Base-by-base conservation (phyloP, 1,140 invertebrate genomes). In the Helicoverpa zea region DNA sequence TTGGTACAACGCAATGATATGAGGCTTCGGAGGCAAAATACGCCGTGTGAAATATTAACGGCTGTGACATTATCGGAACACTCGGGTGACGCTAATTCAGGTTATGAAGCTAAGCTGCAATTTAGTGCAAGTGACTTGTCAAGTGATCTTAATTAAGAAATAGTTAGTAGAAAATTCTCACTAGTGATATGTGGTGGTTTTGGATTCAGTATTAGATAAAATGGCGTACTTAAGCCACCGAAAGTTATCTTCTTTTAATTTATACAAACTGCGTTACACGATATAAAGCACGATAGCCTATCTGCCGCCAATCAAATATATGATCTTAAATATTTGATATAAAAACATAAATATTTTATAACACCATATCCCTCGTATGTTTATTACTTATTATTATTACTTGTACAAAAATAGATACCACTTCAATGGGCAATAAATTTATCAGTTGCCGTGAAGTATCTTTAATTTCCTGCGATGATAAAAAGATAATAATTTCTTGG, bases 401-500 rank as follows among this genome's bases (percentile, higher is more conserved):
- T 7, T 35, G 14, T 23, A 52, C 49, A 70, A 70, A 30, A 70
- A 70, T 70, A 52, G 35, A 12, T n/a, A n/a, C n/a, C 12, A 16
- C n/a, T 18, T 5, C 63, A 66, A 0, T 66, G 2, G 7, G 35
- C 43, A 23, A 14, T 49, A 12, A 35, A 35, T 66, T 35, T 43
- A 43, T 18, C 7, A 64, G 30, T 64, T 66, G 13, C 11, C 3
- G 43, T 66, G 63, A 23, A 18, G n/a, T 47, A 49, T 70, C 49
- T 70, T 52, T 3, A 70, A 70, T 54, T 70, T 70, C 66, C 66
- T 54, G 66, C 7, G 66, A 70, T 70, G 49, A 70, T 70, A 70
- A 70, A 70, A 70, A 70, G 66, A 70, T 66, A 66, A 70, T 12
- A 70, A 52, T 70, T 70, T 70, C 66, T 70, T 70, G 49, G 66